phyloP scores from a whole-genome alignment of 2,113 vertebrate species.

The Perca fluviatilis region DNA sequence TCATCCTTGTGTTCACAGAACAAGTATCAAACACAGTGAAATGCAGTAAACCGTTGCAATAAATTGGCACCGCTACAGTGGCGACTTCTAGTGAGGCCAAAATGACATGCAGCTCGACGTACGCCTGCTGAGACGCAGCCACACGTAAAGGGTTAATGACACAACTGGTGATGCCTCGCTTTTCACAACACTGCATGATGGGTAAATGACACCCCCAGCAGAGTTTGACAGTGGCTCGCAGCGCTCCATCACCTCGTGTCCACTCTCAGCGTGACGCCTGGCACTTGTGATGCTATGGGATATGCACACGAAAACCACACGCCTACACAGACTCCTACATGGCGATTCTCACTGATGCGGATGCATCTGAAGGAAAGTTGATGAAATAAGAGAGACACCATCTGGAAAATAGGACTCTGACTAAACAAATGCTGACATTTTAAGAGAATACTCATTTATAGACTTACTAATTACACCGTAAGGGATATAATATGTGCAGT shows the following conservation, averaged over 20 bases:
- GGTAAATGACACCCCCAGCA: conserved; percentile 54
- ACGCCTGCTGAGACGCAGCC: conserved; percentile 36
- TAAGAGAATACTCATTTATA: neutral
- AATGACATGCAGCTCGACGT: conserved; percentile 21
- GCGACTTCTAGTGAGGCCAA: neutral
- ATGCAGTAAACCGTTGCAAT: neutral
- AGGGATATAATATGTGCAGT: neutral
- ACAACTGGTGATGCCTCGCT: conserved; percentile 37
- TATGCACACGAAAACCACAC: conserved; percentile 27
- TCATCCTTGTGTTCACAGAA: neutral
- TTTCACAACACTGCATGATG: conserved; percentile 52
- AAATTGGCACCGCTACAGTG: conserved; percentile 29
- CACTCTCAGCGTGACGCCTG: conserved; percentile 50
- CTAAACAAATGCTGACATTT: conserved; percentile 16
- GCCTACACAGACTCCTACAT: neutral
- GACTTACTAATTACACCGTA: neutral
- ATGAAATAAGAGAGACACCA: conserved; percentile 41
- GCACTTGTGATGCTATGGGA: conserved; percentile 56
- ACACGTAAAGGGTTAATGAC: conserved; percentile 64
- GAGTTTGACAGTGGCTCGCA: conserved; percentile 66
- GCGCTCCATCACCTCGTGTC: conserved; percentile 64
- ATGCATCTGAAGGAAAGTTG: conserved; percentile 14
- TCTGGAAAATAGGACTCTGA: conserved; percentile 30
- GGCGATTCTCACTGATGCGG: conserved; percentile 22
- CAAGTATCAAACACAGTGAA: neutral